Percentiles rank a stretch among this genome's conserved stretches.
Conservation (phyloP, 2,797 vertebrate species). For the Melanotaenia maccullochi region DNA sequence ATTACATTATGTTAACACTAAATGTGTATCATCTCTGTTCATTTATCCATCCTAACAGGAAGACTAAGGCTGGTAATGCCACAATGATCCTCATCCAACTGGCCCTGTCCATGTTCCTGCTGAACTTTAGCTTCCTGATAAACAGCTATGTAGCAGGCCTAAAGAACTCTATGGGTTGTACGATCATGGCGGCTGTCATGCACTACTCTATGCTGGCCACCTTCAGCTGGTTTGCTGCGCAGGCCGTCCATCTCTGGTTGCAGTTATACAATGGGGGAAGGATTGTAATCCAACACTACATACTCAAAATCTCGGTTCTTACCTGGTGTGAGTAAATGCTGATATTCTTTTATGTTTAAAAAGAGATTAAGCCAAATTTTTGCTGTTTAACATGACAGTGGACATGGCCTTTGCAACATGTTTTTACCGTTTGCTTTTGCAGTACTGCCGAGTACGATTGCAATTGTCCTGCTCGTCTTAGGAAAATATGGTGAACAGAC, state of each 20-base stretch:
- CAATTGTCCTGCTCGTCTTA: slow-evolving; percentile 29
- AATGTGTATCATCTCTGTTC: not conserved
- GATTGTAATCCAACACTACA: slow-evolving; percentile 49
- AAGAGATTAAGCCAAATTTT: not conserved
- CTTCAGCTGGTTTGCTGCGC: slow-evolving; percentile 79
- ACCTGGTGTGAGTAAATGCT: slow-evolving; percentile 72
- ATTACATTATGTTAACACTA: too few relatives aligned
- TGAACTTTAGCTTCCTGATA: slow-evolving; percentile 76
- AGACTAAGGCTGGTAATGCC: slow-evolving; percentile 29
- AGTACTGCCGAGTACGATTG: slow-evolving; percentile 65
- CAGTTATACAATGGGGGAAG: slow-evolving; percentile 56
- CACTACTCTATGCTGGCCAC: slow-evolving; percentile 78
- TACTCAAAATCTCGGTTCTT: slow-evolving; percentile 67
- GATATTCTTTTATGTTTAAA: not conserved
- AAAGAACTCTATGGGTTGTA: slow-evolving; percentile 41
- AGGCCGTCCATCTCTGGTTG: slow-evolving; percentile 78
- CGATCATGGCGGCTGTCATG: slow-evolving; percentile 71
- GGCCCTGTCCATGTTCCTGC: slow-evolving; percentile 70
- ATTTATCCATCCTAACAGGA: slow-evolving; percentile 48
- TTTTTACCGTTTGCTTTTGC: slow-evolving; percentile 15
- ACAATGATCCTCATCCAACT: slow-evolving; percentile 74
- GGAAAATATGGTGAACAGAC: slow-evolving; percentile 67
- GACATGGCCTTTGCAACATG: not conserved
- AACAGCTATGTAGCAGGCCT: slow-evolving; percentile 62
- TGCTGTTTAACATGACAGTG: not conserved